Base-by-base conservation (phyloP, 2,113 vertebrate species). In the Ifrita kowaldi region DNA sequence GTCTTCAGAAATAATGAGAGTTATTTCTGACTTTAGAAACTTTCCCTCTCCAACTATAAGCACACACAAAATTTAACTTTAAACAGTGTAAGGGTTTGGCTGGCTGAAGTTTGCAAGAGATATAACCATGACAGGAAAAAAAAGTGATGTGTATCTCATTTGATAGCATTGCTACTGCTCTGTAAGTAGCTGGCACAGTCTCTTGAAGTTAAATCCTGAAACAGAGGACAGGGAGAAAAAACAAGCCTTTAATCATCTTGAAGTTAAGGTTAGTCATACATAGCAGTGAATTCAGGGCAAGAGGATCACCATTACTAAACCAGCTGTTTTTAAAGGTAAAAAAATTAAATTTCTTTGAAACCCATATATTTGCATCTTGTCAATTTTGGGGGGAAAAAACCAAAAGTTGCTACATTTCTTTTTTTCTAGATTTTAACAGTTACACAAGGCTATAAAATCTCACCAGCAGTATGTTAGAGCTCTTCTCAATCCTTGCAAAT, bases 1-100 rank as follows among this genome's bases (percentile, higher is more conserved):
- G 27, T 84, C 77, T 94, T 94, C 78, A 85, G 67, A 91, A 94
- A 91, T 73, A 67, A 89, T 73, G 62, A 94, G 69, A 95, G 33
- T 26, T 55, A 93, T 89, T 95, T 91, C 57, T 95, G 21, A 46
- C 49, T 91, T 91, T 76, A 75, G 64, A 89, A 96, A 81, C 6
- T 18, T 92, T 93, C 10, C 6, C 11, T 76, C 44, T 93, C 60
- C 44, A 78, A 33, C 32, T 87, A 39, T 55, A 87, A 70, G 32
- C 22, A 59, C 37, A 49, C n/a, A 52, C 6, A 85, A 76, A 94
- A 92, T 77, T 73, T 77, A 93, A 79, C 42, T 84, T 91, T 57
- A 88, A 88, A 75, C 16, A 84, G 16, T 37, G 16, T 37, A 84
- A 94, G 28, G 13, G 35, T 79, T 87, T 87, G 39, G 6, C n/a